Base-by-base conservation (phyloP, 2,113 vertebrate species). In the Oreochromis tanganicae region DNA sequence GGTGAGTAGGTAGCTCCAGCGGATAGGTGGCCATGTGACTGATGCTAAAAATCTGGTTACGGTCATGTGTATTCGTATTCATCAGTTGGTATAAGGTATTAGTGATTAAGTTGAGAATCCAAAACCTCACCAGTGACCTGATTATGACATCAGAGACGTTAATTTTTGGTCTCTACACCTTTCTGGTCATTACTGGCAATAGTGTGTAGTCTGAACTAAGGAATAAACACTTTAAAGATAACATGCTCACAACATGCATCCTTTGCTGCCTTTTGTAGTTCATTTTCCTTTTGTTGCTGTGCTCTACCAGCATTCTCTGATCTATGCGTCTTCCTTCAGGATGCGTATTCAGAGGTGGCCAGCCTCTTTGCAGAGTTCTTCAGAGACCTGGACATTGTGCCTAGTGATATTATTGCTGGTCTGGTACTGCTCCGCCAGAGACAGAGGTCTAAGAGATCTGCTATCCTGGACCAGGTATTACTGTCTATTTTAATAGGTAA, bases 301-400 rank as follows among this genome's bases (percentile, higher is more conserved):
- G 13, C 14, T 59, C 52, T 81, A 2, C 9, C 57, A 81, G 14
- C 13, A 27, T 48, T 8, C 50, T 34, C 48, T 91, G 16, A 78
- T 73, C n/a, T 46, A 11, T 73, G 52, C 29, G 81, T 27, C 36
- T 88, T n/a, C 86, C 19, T 13, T 80, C 93, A 99, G 98, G 99
- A 99, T 2, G 99, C 99, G 11, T 99, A 99, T 94, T 99, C 98
- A 0, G 99, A 99, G 94, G 99, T 99, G n/a, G 99, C 99, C 88
- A 98, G 98, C 96, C 97, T 99, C 91, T 99, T 99, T 19, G 98
- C 99, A 0, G 98, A 99, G 91, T 99, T 99, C 87, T 99, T 99
- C 96, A 97, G 98, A 88, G 99, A 99, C 94, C 97, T 99, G 84
- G 99, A 99, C 96, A 99, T 99, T 7, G 99, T 99, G 71, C 99